These are phyloP conservation scores for Schizaphis graminum DNA, from an alignment of 2,888 invertebrate genomes.

Conservation along the genomic window DNA sequence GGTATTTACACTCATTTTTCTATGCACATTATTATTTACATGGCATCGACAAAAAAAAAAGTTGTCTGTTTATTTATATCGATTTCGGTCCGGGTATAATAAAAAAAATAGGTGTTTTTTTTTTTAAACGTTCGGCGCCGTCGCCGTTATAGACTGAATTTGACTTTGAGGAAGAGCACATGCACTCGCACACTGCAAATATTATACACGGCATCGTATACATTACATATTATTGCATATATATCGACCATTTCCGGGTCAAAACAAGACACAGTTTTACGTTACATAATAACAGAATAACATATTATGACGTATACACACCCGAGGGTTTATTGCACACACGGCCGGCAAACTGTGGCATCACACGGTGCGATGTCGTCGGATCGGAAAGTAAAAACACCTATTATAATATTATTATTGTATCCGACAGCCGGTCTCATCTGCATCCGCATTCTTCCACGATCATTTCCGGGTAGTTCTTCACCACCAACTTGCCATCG, in stretches of 20 bases:
- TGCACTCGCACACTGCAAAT: neutral
- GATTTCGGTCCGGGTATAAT: neutral
- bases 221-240: neutral
- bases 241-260: neutral
- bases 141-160: neutral
- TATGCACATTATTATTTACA: neutral
- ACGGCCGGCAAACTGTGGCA: too few species aligned
- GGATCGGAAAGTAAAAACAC: neutral
- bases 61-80: neutral
- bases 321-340: too few species aligned
- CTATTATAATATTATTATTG: too few species aligned
- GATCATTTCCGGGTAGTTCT: conserved; percentile 97
- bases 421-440: conserved; percentile 71
- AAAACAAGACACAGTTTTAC: neutral
- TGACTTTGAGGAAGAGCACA: neutral
- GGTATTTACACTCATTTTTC: neutral
- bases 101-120: neutral
- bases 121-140: neutral
- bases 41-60: neutral
- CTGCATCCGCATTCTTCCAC: conserved; percentile 98
- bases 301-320: too few species aligned
- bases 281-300: neutral
- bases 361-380: neutral
- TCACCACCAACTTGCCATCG: conserved; percentile 90
- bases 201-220: too few species aligned